Base-by-base conservation (phyloP, 2,797 vertebrate species). In the Acipenser oxyrinchus region DNA sequence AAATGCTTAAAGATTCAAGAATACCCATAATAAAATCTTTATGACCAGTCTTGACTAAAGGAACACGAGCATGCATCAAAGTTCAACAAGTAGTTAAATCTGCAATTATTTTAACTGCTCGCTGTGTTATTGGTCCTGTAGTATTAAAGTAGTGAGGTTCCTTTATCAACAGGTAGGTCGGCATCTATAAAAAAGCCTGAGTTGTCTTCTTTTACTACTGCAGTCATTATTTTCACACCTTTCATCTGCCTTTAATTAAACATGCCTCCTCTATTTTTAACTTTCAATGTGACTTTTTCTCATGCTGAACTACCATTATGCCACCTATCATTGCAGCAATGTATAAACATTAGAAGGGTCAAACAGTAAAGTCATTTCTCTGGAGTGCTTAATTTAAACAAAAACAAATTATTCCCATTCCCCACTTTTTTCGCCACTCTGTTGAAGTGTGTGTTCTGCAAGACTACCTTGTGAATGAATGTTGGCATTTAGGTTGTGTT, bases 311-410 rank as follows among this genome's bases (percentile, higher is more conserved):
- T 80, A 87, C 82, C 72, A 61, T 75, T 71, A 51, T 73, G 72
- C 79, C 76, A 83, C 85, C 83, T 78, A 81, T 87, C 82, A 86
- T 71, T 63, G 75, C 68, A 82, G 66, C 68, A 76, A 79, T 82
- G 77, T 82, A 79, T 79, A 88, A 87, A 89, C 83, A 88, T 12
- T 59, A 67, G 79, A 86, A 79, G 81, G 83, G 81, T 87, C 74
- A 76, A 76, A 74, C 77, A 83, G 80, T 51, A 15, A 62, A 57
- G 48, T 15, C 6, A 50, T 37, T 59, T 50, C n/a, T 62, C n/a
- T 62, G 50, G 60, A 8, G 11, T 23, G 50, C 23, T 13, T 13
- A 6, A 15, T 49, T 57, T 10, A 48, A n/a, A 23, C 10, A 37
- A 65, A 65, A 55, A n/a, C 6, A 3, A 55, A 57, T 57, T 37